Conservation (phyloP, 2,888 invertebrate genomes). For the Amaurobius ferox region DNA sequence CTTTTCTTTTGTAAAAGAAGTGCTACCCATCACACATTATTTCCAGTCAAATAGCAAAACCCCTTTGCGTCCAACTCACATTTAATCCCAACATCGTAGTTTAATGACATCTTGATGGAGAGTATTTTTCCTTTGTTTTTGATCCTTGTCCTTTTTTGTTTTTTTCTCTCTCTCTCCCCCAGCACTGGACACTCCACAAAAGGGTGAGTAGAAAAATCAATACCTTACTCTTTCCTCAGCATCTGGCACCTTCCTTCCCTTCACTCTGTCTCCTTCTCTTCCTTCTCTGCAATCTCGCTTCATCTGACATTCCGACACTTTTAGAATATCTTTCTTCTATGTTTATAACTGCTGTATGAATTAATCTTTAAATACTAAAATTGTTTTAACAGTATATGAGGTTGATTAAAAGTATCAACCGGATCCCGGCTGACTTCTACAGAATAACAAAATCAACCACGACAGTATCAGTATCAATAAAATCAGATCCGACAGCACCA, state of each 20-base stretch:
- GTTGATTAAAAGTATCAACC: too few relatives aligned
- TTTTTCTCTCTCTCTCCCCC: slow-evolving; percentile 71
- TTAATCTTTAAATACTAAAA: too few relatives aligned
- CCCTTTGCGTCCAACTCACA: slow-evolving; percentile 16
- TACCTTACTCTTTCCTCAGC: slow-evolving; percentile 56
- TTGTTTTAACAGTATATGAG: too few relatives aligned
- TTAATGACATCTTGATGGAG: slow-evolving; percentile 9
- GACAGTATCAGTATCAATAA: too few relatives aligned
- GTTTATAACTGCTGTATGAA: too few relatives aligned
- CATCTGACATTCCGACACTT: neutral
- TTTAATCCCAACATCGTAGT: slow-evolving; percentile 35
- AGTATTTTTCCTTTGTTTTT: slow-evolving; percentile 48
- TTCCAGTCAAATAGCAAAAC: neutral
- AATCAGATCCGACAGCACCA: too few relatives aligned
- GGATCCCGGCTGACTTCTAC: too few relatives aligned
- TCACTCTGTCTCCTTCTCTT: slow-evolving; percentile 15
- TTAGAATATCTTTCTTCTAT: too few relatives aligned
- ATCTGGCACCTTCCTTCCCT: slow-evolving; percentile 39
- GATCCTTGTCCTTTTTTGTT: slow-evolving; percentile 70
- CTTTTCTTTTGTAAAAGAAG: neutral
- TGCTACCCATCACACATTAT: neutral
- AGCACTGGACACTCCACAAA: slow-evolving; percentile 72
- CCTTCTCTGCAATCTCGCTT: slow-evolving; percentile 10
- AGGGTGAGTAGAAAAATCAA: slow-evolving; percentile 73
- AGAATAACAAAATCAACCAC: too few relatives aligned